Percentiles rank a stretch among this genome's conserved stretches.
These are phyloP conservation scores for Julus scanicus DNA, from an alignment of 2,888 invertebrate species.

Conservation along the genomic window DNA sequence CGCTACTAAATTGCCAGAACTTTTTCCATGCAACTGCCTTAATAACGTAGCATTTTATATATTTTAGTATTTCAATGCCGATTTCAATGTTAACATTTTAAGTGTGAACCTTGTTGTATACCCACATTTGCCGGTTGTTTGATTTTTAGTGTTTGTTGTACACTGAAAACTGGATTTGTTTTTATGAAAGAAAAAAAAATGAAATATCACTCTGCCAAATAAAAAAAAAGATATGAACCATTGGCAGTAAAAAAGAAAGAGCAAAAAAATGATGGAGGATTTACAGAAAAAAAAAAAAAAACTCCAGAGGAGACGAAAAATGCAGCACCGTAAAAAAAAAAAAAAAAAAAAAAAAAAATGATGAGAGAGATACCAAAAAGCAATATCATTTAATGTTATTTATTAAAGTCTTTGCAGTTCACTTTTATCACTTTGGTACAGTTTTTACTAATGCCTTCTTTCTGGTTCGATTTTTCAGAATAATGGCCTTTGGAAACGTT, in stretches of 20 bases:
- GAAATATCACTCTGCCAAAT: neutral
- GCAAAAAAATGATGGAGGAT: neutral
- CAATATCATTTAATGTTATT: constrained; percentile 7
- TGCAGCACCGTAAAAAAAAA: constrained; percentile 31
- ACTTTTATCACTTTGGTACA: neutral
- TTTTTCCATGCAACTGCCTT: constrained; percentile 37
- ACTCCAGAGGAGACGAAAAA: constrained; percentile 20
- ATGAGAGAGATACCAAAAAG: constrained; percentile 11
- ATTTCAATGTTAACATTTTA: neutral
- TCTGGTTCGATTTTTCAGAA: neutral
- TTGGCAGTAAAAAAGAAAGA: neutral
- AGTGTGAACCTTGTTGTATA: constrained; percentile 34
- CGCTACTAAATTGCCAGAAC: neutral
- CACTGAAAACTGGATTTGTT: constrained; percentile 19
- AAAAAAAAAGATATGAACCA: neutral
- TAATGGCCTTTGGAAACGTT: neutral
- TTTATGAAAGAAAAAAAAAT: neutral
- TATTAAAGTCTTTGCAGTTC: neutral
- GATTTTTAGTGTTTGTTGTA: constrained; percentile 25
- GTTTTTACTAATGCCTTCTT: neutral
- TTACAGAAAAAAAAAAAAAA: neutral
- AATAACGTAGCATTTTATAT: constrained; percentile 16
- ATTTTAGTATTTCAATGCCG: constrained; percentile 31
- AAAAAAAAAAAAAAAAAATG: constrained; percentile 24
- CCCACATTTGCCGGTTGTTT: constrained; percentile 26